Conservation (phyloP, 2,888 invertebrate genomes). For the Synanthedon tipuliformis region DNA sequence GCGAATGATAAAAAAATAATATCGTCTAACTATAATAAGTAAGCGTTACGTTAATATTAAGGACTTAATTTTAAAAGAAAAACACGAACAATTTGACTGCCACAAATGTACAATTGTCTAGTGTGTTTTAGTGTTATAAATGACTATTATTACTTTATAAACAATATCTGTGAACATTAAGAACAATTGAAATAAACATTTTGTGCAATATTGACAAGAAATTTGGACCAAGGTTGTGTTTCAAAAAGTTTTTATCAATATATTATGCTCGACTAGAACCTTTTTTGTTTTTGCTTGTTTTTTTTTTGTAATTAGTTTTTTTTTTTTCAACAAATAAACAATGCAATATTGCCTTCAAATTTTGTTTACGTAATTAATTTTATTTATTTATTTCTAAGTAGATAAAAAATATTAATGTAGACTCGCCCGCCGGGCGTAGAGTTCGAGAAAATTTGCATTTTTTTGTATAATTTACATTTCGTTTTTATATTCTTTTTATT, state of each 20-base stretch:
- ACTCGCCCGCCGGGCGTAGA: no score
- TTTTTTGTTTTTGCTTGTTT: conserved; percentile 4
- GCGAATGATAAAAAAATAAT: conserved; percentile 25
- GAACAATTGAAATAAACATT: conserved; percentile 24
- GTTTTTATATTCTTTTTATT: no score
- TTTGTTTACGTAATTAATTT: no score
- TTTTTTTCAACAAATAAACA: no score
- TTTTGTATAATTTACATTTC: no score
- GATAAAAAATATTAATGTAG: no score
- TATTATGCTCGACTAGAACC: conserved; percentile 7
- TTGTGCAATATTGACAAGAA: conserved; percentile 25
- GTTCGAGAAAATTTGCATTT: no score
- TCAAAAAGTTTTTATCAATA: conserved; percentile 5
- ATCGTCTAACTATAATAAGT: conserved; percentile 16
- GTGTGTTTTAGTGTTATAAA: conserved; percentile 8
- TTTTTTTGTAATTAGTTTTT: no score
- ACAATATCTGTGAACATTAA: conserved; percentile 27
- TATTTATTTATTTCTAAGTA: no score
- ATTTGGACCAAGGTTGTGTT: conserved; percentile 45
- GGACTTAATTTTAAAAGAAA: conserved; percentile 26
- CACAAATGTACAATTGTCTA: conserved; percentile 23
- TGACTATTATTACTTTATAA: conserved; percentile 19
- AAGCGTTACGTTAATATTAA: conserved; percentile 55
- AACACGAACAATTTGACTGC: conserved; percentile 29
- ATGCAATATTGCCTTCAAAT: no score